Conservation (phyloP, 2,888 invertebrate genomes). For the Carpatolechia fugitivella region DNA sequence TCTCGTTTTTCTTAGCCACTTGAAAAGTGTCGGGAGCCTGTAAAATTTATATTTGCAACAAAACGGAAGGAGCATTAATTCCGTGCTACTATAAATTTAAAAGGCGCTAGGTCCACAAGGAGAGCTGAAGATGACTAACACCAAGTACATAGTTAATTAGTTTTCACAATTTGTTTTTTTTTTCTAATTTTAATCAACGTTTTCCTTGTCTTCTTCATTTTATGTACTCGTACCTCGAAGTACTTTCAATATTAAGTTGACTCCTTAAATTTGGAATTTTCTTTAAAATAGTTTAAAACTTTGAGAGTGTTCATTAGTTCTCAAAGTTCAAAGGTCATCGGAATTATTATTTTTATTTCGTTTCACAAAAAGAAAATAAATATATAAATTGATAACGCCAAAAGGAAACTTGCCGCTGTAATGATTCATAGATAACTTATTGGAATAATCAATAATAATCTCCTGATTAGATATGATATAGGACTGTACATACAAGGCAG, state of each 20-base stretch:
- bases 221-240: no score
- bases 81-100: background rate
- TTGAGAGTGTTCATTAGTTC: no score
- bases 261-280: no score
- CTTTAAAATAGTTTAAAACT: no score
- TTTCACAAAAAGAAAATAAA: background rate
- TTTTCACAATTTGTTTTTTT: background rate
- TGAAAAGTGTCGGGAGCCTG: background rate
- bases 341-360: no score
- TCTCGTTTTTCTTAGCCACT: background rate
- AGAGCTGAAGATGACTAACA: background rate
- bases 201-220: background rate
- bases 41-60: background rate
- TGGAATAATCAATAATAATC: conserved; percentile 55
- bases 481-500: no score
- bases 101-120: background rate
- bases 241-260: no score
- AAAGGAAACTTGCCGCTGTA: no score
- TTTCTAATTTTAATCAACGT: background rate
- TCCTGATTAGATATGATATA: conserved; percentile 41
- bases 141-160: background rate
- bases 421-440: no score
- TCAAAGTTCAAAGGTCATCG: background rate
- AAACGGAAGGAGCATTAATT: background rate
- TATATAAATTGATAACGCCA: background rate